phyloP scores from a whole-genome alignment of 2,797 vertebrate genomes.

The Thunnus albacares region DNA sequence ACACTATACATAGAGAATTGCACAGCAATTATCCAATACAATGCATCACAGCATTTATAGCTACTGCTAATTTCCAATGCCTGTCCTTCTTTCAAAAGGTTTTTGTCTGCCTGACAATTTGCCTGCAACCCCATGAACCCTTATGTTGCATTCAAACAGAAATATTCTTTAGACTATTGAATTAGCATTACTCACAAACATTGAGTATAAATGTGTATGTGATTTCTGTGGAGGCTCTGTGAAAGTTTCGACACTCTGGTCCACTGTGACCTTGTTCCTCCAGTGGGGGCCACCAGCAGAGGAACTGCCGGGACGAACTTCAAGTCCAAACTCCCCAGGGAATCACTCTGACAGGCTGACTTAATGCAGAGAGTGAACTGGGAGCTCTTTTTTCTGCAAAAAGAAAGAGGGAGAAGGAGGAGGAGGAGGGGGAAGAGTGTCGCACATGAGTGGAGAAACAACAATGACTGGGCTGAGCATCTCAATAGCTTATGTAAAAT shows the following conservation, averaged over 20 bases:
- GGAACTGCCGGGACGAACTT: conserved; percentile 88
- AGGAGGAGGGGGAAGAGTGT: conserved; percentile 25
- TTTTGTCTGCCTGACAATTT: not conserved
- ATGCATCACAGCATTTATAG: no score
- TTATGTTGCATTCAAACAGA: not conserved
- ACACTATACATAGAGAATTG: no score
- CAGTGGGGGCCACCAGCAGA: conserved; percentile 80
- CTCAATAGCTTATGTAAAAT: conserved; percentile 38
- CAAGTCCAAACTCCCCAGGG: conserved; percentile 87
- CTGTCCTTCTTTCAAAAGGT: not conserved
- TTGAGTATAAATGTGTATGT: conserved; percentile 19
- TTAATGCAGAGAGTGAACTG: conserved; percentile 82
- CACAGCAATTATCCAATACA: no score
- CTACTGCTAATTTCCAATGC: no score
- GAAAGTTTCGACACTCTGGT: conserved; percentile 57
- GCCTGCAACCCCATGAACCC: not conserved
- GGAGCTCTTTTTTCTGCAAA: conserved; percentile 48
- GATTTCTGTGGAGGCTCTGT: conserved; percentile 52
- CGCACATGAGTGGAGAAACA: conserved; percentile 43
- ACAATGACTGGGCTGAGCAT: conserved; percentile 34
- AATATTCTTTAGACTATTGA: conserved; percentile 5
- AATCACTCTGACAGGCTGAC: conserved; percentile 91
- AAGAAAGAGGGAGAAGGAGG: conserved; percentile 1
- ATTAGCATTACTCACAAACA: conserved; percentile 24
- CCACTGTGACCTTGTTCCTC: conserved; percentile 70